These are phyloP conservation scores for Esox lucius DNA, from an alignment of 2,797 vertebrate genomes.

Conservation along the genomic window DNA sequence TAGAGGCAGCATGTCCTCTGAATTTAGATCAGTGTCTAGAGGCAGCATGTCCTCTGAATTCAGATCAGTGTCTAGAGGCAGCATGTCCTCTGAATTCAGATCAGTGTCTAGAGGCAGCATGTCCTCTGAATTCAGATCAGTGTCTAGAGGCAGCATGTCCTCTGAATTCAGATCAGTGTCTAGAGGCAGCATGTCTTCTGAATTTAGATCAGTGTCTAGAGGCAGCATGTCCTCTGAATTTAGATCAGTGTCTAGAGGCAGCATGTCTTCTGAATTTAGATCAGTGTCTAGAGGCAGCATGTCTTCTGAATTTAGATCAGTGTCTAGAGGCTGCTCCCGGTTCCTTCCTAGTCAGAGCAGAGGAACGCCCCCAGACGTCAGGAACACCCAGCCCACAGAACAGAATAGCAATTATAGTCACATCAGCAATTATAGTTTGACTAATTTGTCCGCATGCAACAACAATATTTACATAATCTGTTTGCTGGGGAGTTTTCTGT, in stretches of 20 bases:
- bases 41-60: too few species aligned
- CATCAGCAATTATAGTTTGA: too few species aligned
- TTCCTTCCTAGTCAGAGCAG: conserved; percentile 51
- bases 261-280: too few species aligned
- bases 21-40: background rate
- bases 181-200: too few species aligned
- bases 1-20: too few species aligned
- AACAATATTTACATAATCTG: too few species aligned
- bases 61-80: background rate
- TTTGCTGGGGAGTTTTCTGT: too few species aligned
- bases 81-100: too few species aligned
- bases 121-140: background rate
- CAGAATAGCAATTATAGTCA: background rate
- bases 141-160: background rate
- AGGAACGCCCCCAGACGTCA: conserved; percentile 34
- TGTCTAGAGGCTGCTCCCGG: background rate
- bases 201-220: background rate
- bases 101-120: background rate
- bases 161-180: background rate
- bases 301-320: background rate
- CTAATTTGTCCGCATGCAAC: too few species aligned
- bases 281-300: background rate
- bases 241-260: background rate
- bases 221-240: too few species aligned
- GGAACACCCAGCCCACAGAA: conserved; percentile 50